A percentile compares a stretch with the other conserved stretches of the same genome.
phyloP scores from a whole-genome alignment of 2,113 vertebrate genomes.

The Anseranas semipalmata region DNA sequence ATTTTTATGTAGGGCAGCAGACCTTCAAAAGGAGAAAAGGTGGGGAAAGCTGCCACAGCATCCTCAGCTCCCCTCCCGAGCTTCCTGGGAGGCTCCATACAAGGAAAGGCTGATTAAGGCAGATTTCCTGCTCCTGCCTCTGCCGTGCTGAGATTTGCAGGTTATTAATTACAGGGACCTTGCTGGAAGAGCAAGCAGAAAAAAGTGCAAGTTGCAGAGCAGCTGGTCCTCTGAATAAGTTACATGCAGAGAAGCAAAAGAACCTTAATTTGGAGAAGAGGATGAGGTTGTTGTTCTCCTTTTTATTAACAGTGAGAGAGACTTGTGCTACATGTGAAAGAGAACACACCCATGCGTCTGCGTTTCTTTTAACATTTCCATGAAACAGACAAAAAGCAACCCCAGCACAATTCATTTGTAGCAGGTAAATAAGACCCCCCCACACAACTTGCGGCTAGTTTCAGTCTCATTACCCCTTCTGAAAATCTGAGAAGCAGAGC shows the following conservation, averaged over 20 bases:
- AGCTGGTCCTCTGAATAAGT: background rate
- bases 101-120: background rate
- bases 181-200: background rate
- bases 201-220: background rate
- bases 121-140: background rate
- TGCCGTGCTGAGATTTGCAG: background rate
- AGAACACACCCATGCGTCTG: background rate
- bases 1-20: fast-evolving
- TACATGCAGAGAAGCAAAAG: background rate
- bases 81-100: background rate
- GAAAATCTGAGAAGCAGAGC: background rate
- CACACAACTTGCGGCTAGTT: background rate
- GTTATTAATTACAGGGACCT: background rate
- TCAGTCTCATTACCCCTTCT: too few species aligned
- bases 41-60: background rate
- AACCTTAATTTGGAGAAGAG: background rate
- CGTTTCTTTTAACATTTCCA: background rate
- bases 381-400: background rate
- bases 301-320: background rate
- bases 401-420: too few species aligned
- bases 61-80: background rate
- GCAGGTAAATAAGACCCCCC: background rate
- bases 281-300: background rate
- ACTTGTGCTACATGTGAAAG: fast-evolving
- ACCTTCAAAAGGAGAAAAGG: fast-evolving